Base-by-base conservation (phyloP, 2,888 invertebrate species). In the Xanthia togata region DNA sequence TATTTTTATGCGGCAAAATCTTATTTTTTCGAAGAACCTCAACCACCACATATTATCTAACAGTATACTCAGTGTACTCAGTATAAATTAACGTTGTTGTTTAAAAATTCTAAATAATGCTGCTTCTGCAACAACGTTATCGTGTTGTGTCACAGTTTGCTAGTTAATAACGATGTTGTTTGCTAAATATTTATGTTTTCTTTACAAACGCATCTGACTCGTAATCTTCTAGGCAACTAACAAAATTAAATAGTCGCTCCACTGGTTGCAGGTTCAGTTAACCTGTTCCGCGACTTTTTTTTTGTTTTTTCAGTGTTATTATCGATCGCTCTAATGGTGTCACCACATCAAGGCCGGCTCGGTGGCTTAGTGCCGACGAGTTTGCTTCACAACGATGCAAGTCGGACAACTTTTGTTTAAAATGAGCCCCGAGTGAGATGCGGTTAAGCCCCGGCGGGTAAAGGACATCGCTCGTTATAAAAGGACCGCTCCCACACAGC, bases 151-250 rank as follows among this genome's bases (percentile, higher is more conserved):
- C 53, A n/a, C 44, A 20, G 44, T 55, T 64, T 44, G 26, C 64
- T 76, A 17, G 35, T 12, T 60, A 60, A 50, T 47, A 60, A 63
- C 55, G 44, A 63, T 64, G 44, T 64, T 75, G 63, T 55, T 63
- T 53, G 44, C 70, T 9, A 44, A 31, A 44, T 17, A 3, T 50
- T n/a, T 11, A 31, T 4, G 62, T 53, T 75, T 35, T 20, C n/a
- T 44, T 0, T 11, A 35, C 50, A 26, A 26, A 17, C 5, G n/a
- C 11, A 14, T 64, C 44, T 55, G 4, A 55, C 1, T 41, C 9
- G 26, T 6, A 17, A 26, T 35, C 11, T 26, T 59, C 20, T 11
- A 38, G 4, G 8, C 17, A 59, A 44, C 26, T n/a, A 41, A 5
- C 23, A 31, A 73, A 41, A 41, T 41, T 12, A 12, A 9, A 23